Percentiles rank a stretch among this genome's conserved stretches.
phyloP scores from a whole-genome alignment of 1,140 invertebrate species.

The Aphelenchoides fujianensis region DNA sequence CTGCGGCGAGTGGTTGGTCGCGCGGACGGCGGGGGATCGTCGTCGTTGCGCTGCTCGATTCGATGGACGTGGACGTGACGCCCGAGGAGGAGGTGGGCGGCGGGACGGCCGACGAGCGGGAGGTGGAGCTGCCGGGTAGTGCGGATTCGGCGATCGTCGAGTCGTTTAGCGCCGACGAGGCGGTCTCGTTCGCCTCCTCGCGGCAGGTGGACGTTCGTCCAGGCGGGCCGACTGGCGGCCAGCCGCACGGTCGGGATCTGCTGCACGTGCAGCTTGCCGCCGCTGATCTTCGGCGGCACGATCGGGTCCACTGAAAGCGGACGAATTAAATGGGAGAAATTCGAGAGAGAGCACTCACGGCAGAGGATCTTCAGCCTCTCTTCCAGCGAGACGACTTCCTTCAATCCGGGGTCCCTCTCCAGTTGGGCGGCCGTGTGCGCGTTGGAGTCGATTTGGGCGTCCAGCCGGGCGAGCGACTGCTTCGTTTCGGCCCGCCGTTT shows the following conservation, averaged over 20 bases:
- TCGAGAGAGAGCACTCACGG: background rate
- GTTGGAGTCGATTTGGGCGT: background rate
- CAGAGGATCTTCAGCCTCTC: background rate
- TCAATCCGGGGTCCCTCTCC: background rate
- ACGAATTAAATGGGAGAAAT: too few species aligned
- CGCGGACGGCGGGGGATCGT: too few species aligned
- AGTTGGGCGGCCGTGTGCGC: background rate
- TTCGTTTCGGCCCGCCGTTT: background rate
- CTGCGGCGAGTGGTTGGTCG: too few species aligned
- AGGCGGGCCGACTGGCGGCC: background rate
- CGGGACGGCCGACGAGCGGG: too few species aligned
- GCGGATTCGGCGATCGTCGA: too few species aligned
- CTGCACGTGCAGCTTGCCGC: background rate
- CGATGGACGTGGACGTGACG: too few species aligned
- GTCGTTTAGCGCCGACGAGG: background rate
- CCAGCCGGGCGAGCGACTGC: background rate
- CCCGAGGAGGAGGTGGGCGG: too few species aligned
- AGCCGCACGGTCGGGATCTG: background rate
- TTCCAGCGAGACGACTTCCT: background rate
- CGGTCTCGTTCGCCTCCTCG: background rate
- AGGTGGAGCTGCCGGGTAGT: too few species aligned
- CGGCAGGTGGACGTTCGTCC: background rate
- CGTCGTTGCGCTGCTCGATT: too few species aligned
- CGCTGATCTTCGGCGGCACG: background rate
- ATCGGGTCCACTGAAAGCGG: background rate